Evolutionary conservation across 2,888 invertebrate genomes (phyloP).

Genomic region (Ctena decussata): DNA sequence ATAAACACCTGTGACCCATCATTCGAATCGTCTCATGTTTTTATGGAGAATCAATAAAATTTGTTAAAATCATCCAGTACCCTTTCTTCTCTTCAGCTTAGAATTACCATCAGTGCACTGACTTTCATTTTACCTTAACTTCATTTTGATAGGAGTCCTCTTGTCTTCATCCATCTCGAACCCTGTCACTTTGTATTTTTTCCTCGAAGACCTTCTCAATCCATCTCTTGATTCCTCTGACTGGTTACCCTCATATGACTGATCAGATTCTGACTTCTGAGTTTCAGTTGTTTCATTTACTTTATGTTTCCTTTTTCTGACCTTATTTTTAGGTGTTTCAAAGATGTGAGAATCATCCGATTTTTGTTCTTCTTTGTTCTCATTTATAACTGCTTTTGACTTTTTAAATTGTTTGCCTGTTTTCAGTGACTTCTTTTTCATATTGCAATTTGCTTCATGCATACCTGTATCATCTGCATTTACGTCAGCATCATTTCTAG

Average conservation of each 20-base stretch:
- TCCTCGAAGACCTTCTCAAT: slow-evolving; percentile 55
- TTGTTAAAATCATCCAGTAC: too few relatives aligned
- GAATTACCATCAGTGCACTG: too few relatives aligned
- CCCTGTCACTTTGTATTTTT: slow-evolving; percentile 70
- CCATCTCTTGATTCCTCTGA: slow-evolving; percentile 25
- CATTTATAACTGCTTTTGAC: not conserved
- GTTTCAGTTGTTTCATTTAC: not conserved
- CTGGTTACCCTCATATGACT: not conserved
- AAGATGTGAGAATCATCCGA: not conserved
- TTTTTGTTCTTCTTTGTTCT: not conserved
- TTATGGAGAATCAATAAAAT: too few relatives aligned
- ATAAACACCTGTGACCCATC: too few relatives aligned
- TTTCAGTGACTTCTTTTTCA: not conserved
- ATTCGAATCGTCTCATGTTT: too few relatives aligned
- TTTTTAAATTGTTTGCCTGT: not conserved
- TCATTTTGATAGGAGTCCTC: slow-evolving; percentile 73
- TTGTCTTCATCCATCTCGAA: slow-evolving; percentile 69
- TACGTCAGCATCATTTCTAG: slow-evolving; percentile 34
- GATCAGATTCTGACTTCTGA: not conserved
- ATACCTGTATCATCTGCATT: not conserved
- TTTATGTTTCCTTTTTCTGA: slow-evolving; percentile 17
- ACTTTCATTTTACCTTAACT: slow-evolving; percentile 72
- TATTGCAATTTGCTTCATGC: not conserved
- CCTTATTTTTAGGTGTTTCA: slow-evolving; percentile 24
- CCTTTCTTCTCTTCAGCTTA: too few relatives aligned